A percentile compares a stretch with the other conserved stretches of the same genome.
Conservation (phyloP, 2,797 vertebrate genomes). For the Mycteria americana region DNA sequence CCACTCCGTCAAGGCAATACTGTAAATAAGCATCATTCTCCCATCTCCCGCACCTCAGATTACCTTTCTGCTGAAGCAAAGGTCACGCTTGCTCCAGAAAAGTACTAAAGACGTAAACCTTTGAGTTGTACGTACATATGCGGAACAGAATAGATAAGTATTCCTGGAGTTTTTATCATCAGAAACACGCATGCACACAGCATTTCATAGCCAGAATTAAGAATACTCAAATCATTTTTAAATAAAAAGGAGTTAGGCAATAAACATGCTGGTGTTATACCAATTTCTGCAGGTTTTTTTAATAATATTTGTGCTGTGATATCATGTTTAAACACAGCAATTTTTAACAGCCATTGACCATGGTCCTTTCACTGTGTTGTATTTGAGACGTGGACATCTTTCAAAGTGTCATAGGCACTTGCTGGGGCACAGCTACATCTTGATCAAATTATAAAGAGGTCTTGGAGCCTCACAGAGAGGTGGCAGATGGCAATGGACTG, state of each 20-base stretch:
- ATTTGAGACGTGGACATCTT: rapidly evolving
- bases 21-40: not conserved
- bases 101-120: not conserved
- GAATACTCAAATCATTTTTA: not conserved
- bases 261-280: not conserved
- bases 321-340: not conserved
- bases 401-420: not conserved
- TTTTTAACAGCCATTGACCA: not conserved
- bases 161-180: not conserved
- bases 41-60: not conserved
- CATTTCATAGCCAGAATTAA: not conserved
- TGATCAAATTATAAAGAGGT: not conserved
- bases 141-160: not conserved
- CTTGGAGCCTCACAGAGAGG: not conserved
- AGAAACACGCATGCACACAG: not conserved
- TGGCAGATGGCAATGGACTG: not conserved
- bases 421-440: not conserved
- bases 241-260: not conserved
- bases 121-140: rapidly evolving
- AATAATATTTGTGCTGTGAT: not conserved
- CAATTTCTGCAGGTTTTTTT: not conserved
- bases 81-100: not conserved
- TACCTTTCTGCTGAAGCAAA: not conserved
- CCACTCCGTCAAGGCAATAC: not conserved
- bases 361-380: not conserved